Base-by-base conservation (phyloP, 2,113 vertebrate species). In the Channa maculata region DNA sequence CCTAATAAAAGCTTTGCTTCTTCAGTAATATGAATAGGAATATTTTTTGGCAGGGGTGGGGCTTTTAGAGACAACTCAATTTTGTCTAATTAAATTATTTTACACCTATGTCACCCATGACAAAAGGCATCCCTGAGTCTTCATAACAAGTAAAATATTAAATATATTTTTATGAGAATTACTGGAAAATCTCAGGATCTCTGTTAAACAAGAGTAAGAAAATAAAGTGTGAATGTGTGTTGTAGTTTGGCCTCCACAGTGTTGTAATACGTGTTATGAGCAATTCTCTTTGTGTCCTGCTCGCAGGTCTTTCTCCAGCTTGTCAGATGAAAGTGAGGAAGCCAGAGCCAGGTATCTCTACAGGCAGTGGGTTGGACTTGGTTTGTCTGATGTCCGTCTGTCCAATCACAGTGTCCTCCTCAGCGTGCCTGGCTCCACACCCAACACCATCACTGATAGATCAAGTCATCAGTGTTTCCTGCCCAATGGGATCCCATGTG, bases 331-430 rank as follows among this genome's bases (percentile, higher is more conserved):
- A 46, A 82, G 75, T 11, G 93, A 94, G 67, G 90, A 83, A 57
- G 92, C 93, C 45, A 59, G 93, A 73, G 94, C 94, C 60, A 79
- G 90, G 85, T 89, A 91, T 58, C 94, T 98, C 64, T 93, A 92
- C 91, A 89, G 77, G 73, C 94, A 93, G 15, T 99, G 97, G 97
- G 90, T 86, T 51, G 95, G 95, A 49, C 83, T 95, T 43, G 96
- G 97, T 50, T 90, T 99, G 77, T 95, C 95, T 55, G 95, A 96
- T 24, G 89, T 96, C 70, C 94, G 46, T 68, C 82, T 97, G 74
- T 91, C 94, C 79, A 97, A 97, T 95, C 96, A 97, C 84, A 96
- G 95, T 0, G 96, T 96, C 68, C 91, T 98, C 77, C 92, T 98
- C 70, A 96, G 91, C 85, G 89, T 96, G 14, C 96, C 97, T 0